Conservation (phyloP, 2,888 invertebrate species). For the Nephrotoma flavescens region DNA sequence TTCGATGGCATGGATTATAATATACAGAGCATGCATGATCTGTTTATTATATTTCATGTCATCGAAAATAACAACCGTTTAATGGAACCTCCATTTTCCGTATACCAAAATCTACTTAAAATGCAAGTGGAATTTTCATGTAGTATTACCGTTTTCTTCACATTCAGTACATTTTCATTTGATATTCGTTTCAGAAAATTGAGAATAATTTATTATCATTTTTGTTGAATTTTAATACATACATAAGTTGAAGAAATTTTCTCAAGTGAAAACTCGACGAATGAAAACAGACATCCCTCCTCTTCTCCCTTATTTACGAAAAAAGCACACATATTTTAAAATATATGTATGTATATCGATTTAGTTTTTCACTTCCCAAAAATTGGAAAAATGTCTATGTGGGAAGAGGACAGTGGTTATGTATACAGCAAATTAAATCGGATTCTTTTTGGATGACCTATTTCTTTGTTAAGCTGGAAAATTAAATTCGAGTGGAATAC, state of each 20-base stretch:
- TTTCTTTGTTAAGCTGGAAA: background rate
- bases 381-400: background rate
- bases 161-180: background rate
- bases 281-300: background rate
- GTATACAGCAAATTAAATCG: background rate
- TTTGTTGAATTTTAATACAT: background rate
- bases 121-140: background rate
- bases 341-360: background rate
- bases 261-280: background rate
- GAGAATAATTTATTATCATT: background rate
- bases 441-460: background rate
- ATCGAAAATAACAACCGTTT: background rate
- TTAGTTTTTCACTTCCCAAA: background rate
- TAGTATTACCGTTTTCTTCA: background rate
- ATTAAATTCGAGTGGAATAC: background rate
- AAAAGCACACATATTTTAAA: too few species aligned
- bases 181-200: background rate
- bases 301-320: background rate
- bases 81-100: background rate
- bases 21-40: too few species aligned
- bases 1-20: too few species aligned
- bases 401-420: background rate
- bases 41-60: too few species aligned
- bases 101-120: background rate
- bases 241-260: background rate